Conservation (phyloP, 2,888 invertebrate species). For the Scaptomyza tumidula region DNA sequence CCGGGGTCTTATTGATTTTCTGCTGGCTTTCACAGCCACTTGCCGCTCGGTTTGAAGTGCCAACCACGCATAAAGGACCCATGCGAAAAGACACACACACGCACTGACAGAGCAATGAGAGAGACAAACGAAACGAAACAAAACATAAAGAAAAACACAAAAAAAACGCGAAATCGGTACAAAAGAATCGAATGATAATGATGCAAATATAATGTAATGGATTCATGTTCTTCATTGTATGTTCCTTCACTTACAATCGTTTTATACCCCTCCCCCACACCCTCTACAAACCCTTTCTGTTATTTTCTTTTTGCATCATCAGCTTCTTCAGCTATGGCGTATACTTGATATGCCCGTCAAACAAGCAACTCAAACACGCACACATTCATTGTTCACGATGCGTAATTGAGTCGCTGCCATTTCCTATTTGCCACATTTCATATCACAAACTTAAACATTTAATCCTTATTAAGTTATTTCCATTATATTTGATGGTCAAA, state of each 20-base stretch:
- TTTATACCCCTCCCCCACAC: not conserved
- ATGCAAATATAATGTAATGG: slow-evolving; percentile 69
- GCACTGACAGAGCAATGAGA: slow-evolving; percentile 12
- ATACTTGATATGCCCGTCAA: slow-evolving; percentile 37
- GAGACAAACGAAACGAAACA: slow-evolving; percentile 12
- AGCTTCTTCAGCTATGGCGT: slow-evolving; percentile 21
- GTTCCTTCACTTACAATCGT: not conserved
- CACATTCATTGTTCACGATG: slow-evolving; percentile 5
- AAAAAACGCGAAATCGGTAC: slow-evolving; percentile 37
- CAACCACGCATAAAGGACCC: slow-evolving; percentile 54
- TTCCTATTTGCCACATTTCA: not conserved
- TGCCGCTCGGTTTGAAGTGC: slow-evolving; percentile 58
- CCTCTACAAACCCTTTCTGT: too few relatives aligned
- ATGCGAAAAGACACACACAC: slow-evolving; percentile 13
- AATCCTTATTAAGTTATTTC: not conserved
- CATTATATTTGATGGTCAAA: not conserved
- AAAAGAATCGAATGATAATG: slow-evolving; percentile 62
- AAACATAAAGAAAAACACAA: slow-evolving; percentile 6
- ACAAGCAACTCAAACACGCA: slow-evolving; percentile 22
- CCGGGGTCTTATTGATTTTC: slow-evolving; percentile 74
- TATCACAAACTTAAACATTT: not conserved
- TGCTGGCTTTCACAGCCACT: slow-evolving; percentile 71
- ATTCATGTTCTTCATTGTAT: slow-evolving; percentile 54
- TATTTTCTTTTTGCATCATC: slow-evolving; percentile 6
- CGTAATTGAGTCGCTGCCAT: slow-evolving; percentile 11